Evolutionary conservation across 1,140 invertebrate species (phyloP).

Genomic region (Monomorium pharaonis): DNA sequence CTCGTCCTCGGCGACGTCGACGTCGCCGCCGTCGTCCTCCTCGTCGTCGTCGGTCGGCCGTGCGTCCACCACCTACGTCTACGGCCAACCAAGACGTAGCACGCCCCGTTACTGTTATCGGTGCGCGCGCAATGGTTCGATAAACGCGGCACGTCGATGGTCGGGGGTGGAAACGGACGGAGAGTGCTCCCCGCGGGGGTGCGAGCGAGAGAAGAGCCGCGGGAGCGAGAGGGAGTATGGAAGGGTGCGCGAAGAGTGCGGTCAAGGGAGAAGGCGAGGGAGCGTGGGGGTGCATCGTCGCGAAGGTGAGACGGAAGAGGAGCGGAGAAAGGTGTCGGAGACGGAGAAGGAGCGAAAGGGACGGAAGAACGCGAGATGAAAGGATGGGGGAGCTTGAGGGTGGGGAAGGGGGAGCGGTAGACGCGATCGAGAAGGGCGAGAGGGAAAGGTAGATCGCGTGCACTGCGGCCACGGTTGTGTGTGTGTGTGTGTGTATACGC

Average conservation of each 20-base stretch:
- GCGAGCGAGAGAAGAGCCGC: conserved; percentile 7
- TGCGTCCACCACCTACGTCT: conserved; percentile 66
- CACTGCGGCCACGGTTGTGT: neutral
- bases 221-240: conserved; percentile 16
- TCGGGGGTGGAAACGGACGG: conserved; percentile 71
- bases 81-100: conserved; percentile 73
- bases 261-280: neutral
- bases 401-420: too few species aligned
- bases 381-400: neutral
- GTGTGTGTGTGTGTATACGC: conserved; percentile 65
- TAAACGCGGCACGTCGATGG: conserved; percentile 83
- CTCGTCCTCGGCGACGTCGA: conserved; percentile 63
- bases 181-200: neutral
- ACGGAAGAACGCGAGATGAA: conserved; percentile 26
- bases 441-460: conserved; percentile 13
- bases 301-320: conserved; percentile 45
- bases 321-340: neutral
- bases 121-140: conserved; percentile 85
- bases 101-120: conserved; percentile 70
- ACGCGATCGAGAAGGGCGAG: conserved; percentile 15
- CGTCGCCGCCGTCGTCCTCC: conserved; percentile 65
- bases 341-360: conserved; percentile 12
- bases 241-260: conserved; percentile 51
- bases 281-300: neutral
- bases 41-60: conserved; percentile 63